These are phyloP conservation scores for Lepidocyrtinus sp. DNA, from an alignment of 2,888 invertebrate genomes.

Conservation along the genomic window DNA sequence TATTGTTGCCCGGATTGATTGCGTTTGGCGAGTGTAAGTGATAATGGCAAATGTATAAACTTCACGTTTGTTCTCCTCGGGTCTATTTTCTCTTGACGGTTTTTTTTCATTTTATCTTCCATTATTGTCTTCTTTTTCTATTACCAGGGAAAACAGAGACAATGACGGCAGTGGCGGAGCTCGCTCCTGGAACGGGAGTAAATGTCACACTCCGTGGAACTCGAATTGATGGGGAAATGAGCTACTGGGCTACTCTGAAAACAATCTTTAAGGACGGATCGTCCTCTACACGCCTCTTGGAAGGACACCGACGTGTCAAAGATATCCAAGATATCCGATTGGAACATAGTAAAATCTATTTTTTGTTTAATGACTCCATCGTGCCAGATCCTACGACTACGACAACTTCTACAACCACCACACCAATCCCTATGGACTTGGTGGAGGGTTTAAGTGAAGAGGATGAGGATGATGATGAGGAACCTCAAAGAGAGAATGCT, in stretches of 20 bases:
- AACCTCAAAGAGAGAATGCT: conserved; percentile 35
- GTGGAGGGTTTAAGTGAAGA: conserved; percentile 32
- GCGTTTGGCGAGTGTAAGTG: background rate
- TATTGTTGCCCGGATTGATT: background rate
- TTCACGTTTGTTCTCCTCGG: background rate
- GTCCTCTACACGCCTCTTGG: conserved; percentile 77
- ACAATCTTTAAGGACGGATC: conserved; percentile 80
- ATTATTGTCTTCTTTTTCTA: background rate
- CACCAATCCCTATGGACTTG: conserved; percentile 65
- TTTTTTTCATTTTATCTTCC: background rate
- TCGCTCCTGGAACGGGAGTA: conserved; percentile 85
- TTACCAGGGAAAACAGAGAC: conserved; percentile 58
- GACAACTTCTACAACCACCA: conserved; percentile 74
- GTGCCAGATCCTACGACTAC: conserved; percentile 84
- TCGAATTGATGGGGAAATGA: conserved; percentile 82
- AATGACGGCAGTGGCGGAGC: conserved; percentile 76
- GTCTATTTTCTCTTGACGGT: conserved; percentile 5
- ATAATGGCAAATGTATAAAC: background rate
- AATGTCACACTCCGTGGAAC: conserved; percentile 86
- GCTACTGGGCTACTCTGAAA: conserved; percentile 82
- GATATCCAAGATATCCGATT: conserved; percentile 78
- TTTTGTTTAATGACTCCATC: conserved; percentile 81
- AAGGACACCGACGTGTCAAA: conserved; percentile 73
- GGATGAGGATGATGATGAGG: conserved; percentile 33
- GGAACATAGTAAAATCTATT: conserved; percentile 84